Evolutionary conservation across 1,140 invertebrate species (phyloP).

Genomic region (Nymphalis io): DNA sequence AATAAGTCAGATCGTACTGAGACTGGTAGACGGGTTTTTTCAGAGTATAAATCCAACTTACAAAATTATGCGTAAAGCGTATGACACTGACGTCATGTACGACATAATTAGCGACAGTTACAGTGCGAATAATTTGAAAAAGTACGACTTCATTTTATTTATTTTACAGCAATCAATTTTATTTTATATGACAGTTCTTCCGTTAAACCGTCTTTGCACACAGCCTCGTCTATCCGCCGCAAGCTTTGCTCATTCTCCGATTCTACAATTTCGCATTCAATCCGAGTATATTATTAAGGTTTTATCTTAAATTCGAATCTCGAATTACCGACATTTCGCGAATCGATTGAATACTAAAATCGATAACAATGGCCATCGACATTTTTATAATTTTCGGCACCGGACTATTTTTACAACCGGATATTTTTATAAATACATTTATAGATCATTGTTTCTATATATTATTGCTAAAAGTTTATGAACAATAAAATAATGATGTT

Average conservation of each 20-base stretch:
- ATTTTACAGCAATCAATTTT: no score
- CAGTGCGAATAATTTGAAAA: no score
- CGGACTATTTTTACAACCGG: slow-evolving; percentile 51
- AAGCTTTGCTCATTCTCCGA: slow-evolving; percentile 39
- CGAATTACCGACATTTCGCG: slow-evolving; percentile 47
- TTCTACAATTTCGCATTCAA: slow-evolving; percentile 42
- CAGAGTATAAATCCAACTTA: no score
- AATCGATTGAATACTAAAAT: slow-evolving; percentile 54
- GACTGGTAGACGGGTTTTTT: no score
- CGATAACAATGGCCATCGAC: slow-evolving; percentile 43
- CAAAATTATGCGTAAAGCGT: no score
- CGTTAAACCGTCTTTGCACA: slow-evolving; percentile 21
- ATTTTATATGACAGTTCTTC: background rate
- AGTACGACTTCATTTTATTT: no score
- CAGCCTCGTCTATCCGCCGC: slow-evolving; percentile 41
- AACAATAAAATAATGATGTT: background rate
- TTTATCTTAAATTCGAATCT: slow-evolving; percentile 49
- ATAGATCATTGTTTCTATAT: slow-evolving; percentile 39
- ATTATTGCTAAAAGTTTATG: slow-evolving; percentile 10
- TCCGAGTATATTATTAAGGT: slow-evolving; percentile 42
- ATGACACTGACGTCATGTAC: no score
- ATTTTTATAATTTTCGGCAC: slow-evolving; percentile 49
- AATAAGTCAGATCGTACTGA: no score
- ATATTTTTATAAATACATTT: slow-evolving; percentile 41
- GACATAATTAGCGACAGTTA: no score